Base-by-base conservation (phyloP, 1,140 invertebrate genomes). In the Lordiphosa mommai region DNA sequence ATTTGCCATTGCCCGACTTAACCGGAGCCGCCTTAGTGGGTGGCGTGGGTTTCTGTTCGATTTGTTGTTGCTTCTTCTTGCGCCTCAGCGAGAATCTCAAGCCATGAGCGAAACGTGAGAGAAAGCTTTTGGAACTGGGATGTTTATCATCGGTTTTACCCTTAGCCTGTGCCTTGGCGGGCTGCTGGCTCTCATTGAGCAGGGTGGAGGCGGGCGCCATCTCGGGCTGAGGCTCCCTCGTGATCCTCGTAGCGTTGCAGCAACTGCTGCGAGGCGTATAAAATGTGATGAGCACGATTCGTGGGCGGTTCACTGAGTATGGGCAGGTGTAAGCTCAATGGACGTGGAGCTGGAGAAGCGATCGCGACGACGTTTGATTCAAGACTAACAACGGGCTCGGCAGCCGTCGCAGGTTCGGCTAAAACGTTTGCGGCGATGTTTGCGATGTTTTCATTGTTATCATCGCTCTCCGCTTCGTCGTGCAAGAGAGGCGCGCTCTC, bases 81-180 rank as follows among this genome's bases (percentile, higher is more conserved):
- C 66, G 87, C 14, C 71, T 86, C 72, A 68, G 41, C 0, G 90
- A 90, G 51, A 91, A 91, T 2, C 90, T 72, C 49, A 91, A 88
- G 65, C 89, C 90, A 12, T 84, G 56, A n/a, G 91, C 87, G 49
- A 91, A 87, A 20, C 90, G 86, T 32, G 90, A 91, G 9, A 91
- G 82, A 49, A 91, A 91, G 43, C 90, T 89, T 12, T 73, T 85
- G 2, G 86, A 84, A 70, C 73, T 82, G 12, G 72, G 73, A 46
- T 85, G 74, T 50, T 86, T 86, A 14, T 88, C 84, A 30, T 82
- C 72, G 6, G 66, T 47, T 51, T 85, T 88, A 36, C 50, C 59
- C 12, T 40, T 32, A 8, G 37, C 38, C 52, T 51, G 12, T 5
- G 23, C 23, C 2, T 58, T 58, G 14, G 7, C n/a, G n/a, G n/a